Percentiles rank a stretch among this genome's conserved stretches.
Evolutionary conservation across 1,140 invertebrate genomes (phyloP).

Genomic region (Lineus longissimus): DNA sequence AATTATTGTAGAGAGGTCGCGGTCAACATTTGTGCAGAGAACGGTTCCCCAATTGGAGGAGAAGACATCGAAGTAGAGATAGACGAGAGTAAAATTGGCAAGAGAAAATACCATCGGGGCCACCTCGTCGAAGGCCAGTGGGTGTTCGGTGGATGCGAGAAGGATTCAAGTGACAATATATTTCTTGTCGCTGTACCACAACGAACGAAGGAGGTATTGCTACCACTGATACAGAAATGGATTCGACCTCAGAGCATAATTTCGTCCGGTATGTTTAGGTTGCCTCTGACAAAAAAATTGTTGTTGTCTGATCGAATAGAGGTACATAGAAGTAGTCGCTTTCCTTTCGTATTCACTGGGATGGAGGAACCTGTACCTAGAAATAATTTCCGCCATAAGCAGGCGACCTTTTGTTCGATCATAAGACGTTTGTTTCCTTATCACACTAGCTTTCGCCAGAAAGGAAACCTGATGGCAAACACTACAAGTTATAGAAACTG

Average conservation of each 20-base stretch:
- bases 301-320: too few relatives aligned
- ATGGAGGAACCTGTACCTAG: too few relatives aligned
- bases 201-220: slow-evolving; percentile 10
- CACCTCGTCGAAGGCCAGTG: slow-evolving; percentile 19
- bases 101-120: slow-evolving; percentile 24
- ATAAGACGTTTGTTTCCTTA: too few relatives aligned
- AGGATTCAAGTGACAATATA: background rate
- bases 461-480: too few relatives aligned
- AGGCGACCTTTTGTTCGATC: too few relatives aligned
- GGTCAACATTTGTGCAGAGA: background rate
- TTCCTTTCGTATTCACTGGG: too few relatives aligned
- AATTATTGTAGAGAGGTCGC: slow-evolving; percentile 15
- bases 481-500: too few relatives aligned
- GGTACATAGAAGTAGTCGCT: too few relatives aligned
- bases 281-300: too few relatives aligned
- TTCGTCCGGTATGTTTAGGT: too few relatives aligned
- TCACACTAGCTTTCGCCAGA: too few relatives aligned
- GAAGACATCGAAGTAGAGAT: slow-evolving; percentile 13
- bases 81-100: slow-evolving; percentile 20
- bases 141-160: slow-evolving; percentile 22
- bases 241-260: slow-evolving; percentile 18
- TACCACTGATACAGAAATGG: slow-evolving; percentile 12
- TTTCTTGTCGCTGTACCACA: slow-evolving; percentile 16
- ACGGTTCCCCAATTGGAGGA: slow-evolving; percentile 1
- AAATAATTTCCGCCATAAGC: too few relatives aligned